Conservation (phyloP, 2,113 vertebrate genomes). For the Eulemur rufifrons region DNA sequence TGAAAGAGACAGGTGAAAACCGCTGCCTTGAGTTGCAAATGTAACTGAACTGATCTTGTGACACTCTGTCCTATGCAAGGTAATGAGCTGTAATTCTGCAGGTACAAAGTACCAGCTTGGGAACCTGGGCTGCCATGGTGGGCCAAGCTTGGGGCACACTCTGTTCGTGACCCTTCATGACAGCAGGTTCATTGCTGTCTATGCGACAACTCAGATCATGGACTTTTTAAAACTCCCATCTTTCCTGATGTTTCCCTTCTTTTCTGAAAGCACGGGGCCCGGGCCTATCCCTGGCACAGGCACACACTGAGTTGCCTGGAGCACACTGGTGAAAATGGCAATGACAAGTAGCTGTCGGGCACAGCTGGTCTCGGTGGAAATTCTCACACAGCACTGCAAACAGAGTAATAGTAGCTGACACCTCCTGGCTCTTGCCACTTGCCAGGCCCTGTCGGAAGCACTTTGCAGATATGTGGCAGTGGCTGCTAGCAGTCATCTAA, state of each 20-base stretch:
- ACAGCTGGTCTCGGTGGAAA: background rate
- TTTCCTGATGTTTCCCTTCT: background rate
- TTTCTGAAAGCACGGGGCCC: background rate
- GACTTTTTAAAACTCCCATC: background rate
- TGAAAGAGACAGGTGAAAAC: background rate
- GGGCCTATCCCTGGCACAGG: too few relatives aligned
- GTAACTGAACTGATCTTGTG: background rate
- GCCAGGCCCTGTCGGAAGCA: background rate
- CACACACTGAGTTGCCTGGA: background rate
- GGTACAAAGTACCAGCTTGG: background rate
- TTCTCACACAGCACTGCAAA: too few relatives aligned
- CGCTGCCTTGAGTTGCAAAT: background rate
- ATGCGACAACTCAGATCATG: rapidly evolving
- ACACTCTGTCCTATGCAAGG: background rate
- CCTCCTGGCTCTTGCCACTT: background rate
- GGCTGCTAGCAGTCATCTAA: background rate
- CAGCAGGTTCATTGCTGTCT: background rate
- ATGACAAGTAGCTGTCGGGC: background rate
- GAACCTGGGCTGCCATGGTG: background rate
- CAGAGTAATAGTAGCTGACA: background rate
- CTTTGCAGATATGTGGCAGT: too few relatives aligned
- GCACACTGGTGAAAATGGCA: background rate
- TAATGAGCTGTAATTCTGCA: rapidly evolving
- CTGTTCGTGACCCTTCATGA: rapidly evolving
- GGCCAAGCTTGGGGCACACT: background rate